Base-by-base conservation (phyloP, 2,113 vertebrate genomes). In the Candoia aspera region DNA sequence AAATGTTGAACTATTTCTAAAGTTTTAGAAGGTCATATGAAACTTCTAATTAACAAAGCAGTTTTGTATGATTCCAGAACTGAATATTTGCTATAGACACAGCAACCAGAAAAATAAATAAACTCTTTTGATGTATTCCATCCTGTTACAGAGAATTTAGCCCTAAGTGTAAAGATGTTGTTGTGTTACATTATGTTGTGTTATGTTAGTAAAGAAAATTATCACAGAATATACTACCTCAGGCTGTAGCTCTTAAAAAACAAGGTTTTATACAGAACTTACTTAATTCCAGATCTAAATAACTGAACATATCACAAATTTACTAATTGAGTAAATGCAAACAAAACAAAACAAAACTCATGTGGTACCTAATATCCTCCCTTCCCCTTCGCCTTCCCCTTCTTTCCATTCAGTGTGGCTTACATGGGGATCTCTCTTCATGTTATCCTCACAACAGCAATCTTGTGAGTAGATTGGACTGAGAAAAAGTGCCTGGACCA, bases 21-120 rank as follows among this genome's bases (percentile, higher is more conserved):
- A 84, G 0, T 0, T 9, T 60, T 15, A 42, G 0, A 19, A 0
- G 26, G n/a, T 46, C 33, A 11, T 59, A 60, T 33, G 58, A 92
- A 59, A 6, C 12, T 60, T 84, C 33, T 26, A 49, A 59, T 1
- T 11, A 85, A 19, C 24, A 57, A 62, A 24, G 1, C 53, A 64
- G 59, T 54, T 0, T 26, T 84, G 8, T 6, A 84, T 57, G 21
- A 3, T 4, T 54, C 84, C 0, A 85, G 62, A 84, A 84, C 3
- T 37, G 9, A 29, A 21, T 53, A 23, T 55, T 46, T 24, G 46
- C 55, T 6, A 17, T 2, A 0, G 0, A 42, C 60, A 59, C 21
- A 24, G 21, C n/a, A 11, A 85, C 26, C 26, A 55, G 55, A 55
- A 90, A 26, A 90, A 55, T 3, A 89, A 59, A 84, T 54, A 37